Evolutionary conservation across 2,113 vertebrate genomes (phyloP), one percentile per base, ranked within the genome.

Genomic region (Calypte anna): DNA sequence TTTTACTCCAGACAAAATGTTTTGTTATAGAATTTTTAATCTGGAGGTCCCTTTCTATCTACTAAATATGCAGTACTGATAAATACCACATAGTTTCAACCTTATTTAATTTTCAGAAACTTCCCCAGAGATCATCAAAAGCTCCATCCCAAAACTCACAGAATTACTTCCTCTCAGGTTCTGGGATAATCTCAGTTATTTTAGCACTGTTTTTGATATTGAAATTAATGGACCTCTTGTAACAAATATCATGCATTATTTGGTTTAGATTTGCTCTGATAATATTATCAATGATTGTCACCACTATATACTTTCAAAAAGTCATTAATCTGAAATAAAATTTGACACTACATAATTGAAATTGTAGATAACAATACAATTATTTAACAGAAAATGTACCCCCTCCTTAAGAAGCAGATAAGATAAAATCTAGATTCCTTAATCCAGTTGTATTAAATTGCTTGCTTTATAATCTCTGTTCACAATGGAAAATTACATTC

Each of bases 401-500:
- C 8, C 3, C 18, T 91, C 66, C 67, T 40, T 53, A 82, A 59
- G 25, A 82, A 91, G 33, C 25, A 36, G 27, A 58, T 76, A 84
- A 84, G 18, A 72, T 30, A 76, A 75, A 84, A 93, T 89, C 72
- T 58, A 79, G 43, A 70, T 85, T 82, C 36, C 36, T 82, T 86
- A 82, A 92, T 89, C 43, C 46, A 90, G 33, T 69, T 77, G 48
- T 59, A 90, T 58, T 80, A 82, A 95, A 94, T 77, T 77, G 31
- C 81, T 94, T 76, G 80, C 53, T 94, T 93, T 68, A 80, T 67
- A 82, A 88, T 93, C 48, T 94, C 64, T 61, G 38, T 53, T 95
- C 75, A 86, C 68, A 88, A 81, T n/a, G 61, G 93, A 78, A 95
- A 94, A 95, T 88, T 90, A 83, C 85, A 86, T 91, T 95, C 78